Evolutionary conservation across 2,113 vertebrate genomes (phyloP).

Genomic region (Haplochromis vanheusdeni): DNA sequence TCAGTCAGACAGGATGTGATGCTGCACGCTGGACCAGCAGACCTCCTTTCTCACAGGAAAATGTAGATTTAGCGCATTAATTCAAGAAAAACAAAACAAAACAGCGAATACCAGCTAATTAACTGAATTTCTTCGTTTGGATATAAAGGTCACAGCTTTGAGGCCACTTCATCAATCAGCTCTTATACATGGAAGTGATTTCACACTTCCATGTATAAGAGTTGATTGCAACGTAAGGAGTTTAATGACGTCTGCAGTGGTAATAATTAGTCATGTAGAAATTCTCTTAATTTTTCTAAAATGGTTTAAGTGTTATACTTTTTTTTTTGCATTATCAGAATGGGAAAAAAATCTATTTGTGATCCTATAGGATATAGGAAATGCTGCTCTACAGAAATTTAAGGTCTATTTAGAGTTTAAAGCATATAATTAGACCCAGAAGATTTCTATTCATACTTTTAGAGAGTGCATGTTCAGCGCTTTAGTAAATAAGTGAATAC

Average conservation of each 20-base stretch:
- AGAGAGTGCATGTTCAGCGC: neutral
- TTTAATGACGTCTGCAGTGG: neutral
- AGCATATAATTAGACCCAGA: neutral
- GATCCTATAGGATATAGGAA: neutral
- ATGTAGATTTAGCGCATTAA: neutral
- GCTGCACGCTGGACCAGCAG: conserved; percentile 21
- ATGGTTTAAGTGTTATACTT: neutral
- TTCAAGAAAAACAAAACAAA: neutral
- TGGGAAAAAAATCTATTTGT: neutral
- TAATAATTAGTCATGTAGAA: neutral
- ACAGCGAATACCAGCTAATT: neutral
- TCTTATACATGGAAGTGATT: neutral
- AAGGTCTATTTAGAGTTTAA: neutral
- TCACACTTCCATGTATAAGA: neutral
- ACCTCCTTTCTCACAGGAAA: neutral
- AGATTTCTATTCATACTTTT: neutral
- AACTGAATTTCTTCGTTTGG: neutral
- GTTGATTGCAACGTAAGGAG: neutral
- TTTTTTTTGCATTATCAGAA: neutral
- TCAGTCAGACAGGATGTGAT: conserved; percentile 41
- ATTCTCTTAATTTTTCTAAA: neutral
- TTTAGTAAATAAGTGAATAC: neutral
- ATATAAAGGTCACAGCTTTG: neutral
- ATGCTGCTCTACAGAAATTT: neutral
- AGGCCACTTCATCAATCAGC: neutral